Conservation (phyloP, 2,113 vertebrate species). For the Chelonoidis abingdonii region DNA sequence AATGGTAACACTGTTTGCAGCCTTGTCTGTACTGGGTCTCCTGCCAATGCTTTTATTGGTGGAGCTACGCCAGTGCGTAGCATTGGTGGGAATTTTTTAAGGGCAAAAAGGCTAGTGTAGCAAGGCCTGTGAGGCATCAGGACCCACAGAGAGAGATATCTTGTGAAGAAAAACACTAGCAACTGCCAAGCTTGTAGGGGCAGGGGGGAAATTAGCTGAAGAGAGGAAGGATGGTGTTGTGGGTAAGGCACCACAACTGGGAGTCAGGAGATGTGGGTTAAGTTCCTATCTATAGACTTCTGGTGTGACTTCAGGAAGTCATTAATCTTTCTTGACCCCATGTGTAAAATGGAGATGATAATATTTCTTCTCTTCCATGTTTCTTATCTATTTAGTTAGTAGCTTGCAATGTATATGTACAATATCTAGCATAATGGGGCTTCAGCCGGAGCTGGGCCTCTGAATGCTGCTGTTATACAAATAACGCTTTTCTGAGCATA, state of each 20-base stretch:
- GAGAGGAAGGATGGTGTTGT: rapidly evolving
- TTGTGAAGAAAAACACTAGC: background rate
- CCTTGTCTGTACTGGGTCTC: background rate
- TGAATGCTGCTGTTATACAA: background rate
- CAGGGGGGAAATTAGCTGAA: background rate
- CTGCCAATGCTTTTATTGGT: background rate
- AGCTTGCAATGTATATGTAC: background rate
- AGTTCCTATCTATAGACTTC: background rate
- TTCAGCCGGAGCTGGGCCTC: background rate
- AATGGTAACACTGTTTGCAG: rapidly evolving
- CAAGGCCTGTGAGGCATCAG: background rate
- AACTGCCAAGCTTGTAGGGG: rapidly evolving
- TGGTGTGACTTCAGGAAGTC: background rate
- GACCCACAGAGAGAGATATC: rapidly evolving
- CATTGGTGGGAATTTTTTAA: background rate
- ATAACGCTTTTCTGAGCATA: background rate
- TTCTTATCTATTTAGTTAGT: background rate
- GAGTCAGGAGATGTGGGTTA: background rate
- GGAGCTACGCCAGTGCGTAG: background rate
- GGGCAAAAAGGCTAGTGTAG: rapidly evolving
- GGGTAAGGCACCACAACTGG: background rate
- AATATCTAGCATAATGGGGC: background rate
- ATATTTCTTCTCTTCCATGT: background rate
- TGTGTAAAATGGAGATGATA: background rate
- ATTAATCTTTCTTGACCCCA: background rate